These are phyloP conservation scores for Mustela nigripes DNA, from an alignment of 2,113 vertebrate species.

Conservation along the genomic window DNA sequence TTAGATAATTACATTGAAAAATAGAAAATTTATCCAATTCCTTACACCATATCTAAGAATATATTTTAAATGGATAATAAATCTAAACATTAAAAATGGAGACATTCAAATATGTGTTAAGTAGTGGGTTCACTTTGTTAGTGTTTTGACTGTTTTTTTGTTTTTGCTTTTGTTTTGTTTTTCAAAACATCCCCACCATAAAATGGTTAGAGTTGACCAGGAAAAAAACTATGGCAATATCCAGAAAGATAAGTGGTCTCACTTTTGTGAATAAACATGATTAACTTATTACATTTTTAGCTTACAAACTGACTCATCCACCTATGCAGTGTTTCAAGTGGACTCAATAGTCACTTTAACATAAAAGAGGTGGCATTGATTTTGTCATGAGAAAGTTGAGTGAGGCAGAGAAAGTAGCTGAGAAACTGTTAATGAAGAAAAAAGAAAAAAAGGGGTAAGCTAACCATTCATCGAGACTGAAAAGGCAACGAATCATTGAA, in stretches of 20 bases:
- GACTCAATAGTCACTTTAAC: not conserved
- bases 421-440: not conserved
- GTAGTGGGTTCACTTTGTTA: not conserved
- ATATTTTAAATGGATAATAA: not conserved
- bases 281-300: not conserved
- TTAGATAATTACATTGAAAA: not conserved
- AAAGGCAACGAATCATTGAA: not conserved
- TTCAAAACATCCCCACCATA: not conserved
- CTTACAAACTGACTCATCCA: not conserved
- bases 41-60: not conserved
- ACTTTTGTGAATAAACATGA: not conserved
- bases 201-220: not conserved
- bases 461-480: not conserved
- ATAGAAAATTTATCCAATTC: not conserved
- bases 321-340: not conserved
- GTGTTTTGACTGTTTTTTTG: not conserved
- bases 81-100: not conserved
- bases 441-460: not conserved
- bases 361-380: not conserved
- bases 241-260: not conserved
- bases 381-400: not conserved
- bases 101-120: not conserved
- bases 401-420: not conserved
- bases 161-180: not conserved
- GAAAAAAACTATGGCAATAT: not conserved